These are phyloP conservation scores for Takifugu ocellatus DNA, from an alignment of 2,797 vertebrate species.

Conservation along the genomic window DNA sequence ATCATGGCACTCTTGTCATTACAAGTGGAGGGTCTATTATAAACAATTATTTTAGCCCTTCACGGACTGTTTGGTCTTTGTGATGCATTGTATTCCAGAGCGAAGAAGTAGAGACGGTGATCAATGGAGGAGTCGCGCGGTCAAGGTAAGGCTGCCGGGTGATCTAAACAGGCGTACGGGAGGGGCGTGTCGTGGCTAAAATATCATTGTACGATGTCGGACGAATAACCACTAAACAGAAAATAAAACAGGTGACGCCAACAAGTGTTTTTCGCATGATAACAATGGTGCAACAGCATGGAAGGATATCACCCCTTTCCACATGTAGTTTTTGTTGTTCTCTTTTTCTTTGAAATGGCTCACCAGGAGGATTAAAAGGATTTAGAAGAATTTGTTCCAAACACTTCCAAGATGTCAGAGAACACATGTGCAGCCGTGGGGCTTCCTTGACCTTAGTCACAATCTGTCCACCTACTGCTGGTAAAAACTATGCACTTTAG, in stretches of 20 bases:
- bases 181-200: slow-evolving; percentile 20
- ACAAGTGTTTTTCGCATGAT: no score
- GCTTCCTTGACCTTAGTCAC: not conserved
- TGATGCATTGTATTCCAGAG: slow-evolving; percentile 83
- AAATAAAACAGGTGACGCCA: no score
- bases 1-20: slow-evolving; percentile 86
- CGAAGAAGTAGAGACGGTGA: slow-evolving; percentile 79
- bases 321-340: no score
- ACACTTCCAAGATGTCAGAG: not conserved
- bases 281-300: no score
- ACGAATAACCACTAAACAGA: no score
- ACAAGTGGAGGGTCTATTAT: slow-evolving; percentile 91
- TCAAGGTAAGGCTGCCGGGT: slow-evolving; percentile 67
- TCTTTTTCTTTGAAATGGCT: no score
- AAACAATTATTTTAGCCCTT: slow-evolving; percentile 90
- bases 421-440: not conserved
- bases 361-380: no score
- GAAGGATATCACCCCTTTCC: no score
- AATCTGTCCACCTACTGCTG: not conserved
- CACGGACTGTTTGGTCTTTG: slow-evolving; percentile 88
- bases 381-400: no score
- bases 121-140: slow-evolving; percentile 80
- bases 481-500: no score
- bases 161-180: slow-evolving; percentile 46
- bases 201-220: not conserved